Conservation (phyloP, 2,113 vertebrate species). For the Diphyllodes magnificus region DNA sequence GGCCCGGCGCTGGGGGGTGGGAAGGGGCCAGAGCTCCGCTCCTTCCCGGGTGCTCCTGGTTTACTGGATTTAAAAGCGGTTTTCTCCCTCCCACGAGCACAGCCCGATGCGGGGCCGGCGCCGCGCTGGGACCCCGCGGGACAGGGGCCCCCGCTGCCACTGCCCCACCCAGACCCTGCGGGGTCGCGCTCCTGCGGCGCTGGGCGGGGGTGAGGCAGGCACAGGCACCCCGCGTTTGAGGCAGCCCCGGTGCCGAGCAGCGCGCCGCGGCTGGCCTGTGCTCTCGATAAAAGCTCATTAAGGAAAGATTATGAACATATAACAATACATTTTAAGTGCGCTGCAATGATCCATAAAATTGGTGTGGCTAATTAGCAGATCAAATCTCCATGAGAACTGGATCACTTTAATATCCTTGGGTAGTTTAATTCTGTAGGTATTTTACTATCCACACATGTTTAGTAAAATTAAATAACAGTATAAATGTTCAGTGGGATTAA, state of each 20-base stretch:
- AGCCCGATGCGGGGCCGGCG: rapidly evolving
- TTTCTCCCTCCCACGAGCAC: not conserved
- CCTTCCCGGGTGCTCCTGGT: rapidly evolving
- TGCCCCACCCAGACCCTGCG: rapidly evolving
- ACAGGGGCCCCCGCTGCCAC: rapidly evolving
- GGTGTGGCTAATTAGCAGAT: constrained; percentile 82
- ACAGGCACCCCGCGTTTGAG: not conserved
- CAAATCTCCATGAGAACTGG: constrained; percentile 76
- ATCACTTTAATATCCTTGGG: constrained; percentile 76
- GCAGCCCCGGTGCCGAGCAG: not conserved
- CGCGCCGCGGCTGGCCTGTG: constrained; percentile 44
- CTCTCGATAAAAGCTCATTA: constrained; percentile 81
- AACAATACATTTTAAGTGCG: constrained; percentile 79
- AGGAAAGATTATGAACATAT: constrained; percentile 78
- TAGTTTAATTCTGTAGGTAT: constrained; percentile 77
- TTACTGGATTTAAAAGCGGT: rapidly evolving
- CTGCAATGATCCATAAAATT: constrained; percentile 83
- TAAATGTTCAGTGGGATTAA: constrained; percentile 79
- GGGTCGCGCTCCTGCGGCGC: rapidly evolving
- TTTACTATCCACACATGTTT: constrained; percentile 77
- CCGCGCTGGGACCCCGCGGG: not conserved
- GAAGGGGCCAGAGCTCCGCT: rapidly evolving
- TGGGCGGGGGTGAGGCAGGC: not conserved
- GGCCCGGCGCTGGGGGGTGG: not conserved
- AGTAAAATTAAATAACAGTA: constrained; percentile 79